phyloP scores from a whole-genome alignment of 2,888 invertebrate species.

The Sussaba pulchella region DNA sequence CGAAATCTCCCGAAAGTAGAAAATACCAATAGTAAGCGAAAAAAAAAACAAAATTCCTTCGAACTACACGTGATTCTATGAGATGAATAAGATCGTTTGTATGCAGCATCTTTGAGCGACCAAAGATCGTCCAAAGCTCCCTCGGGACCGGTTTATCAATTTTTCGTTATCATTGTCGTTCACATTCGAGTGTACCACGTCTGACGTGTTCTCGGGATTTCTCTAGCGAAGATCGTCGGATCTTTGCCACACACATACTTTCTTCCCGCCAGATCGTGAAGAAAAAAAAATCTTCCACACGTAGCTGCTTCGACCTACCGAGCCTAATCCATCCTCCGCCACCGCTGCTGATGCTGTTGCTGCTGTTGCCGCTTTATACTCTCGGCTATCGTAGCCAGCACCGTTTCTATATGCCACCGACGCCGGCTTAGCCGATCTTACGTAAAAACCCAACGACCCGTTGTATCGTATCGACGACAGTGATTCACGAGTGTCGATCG shows the following conservation, averaged over 20 bases:
- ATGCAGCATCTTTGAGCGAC: too few relatives aligned
- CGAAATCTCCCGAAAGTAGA: too few relatives aligned
- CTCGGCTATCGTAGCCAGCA: neutral
- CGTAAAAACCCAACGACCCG: conserved; percentile 61
- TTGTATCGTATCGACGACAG: conserved; percentile 64
- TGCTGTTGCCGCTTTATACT: neutral
- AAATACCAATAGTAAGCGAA: too few relatives aligned
- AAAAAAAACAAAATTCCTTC: too few relatives aligned
- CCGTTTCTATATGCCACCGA: conserved; percentile 19
- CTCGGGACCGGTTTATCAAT: conserved; percentile 34
- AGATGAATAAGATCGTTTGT: too few relatives aligned
- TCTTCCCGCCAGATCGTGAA: conserved; percentile 22
- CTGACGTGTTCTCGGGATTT: neutral
- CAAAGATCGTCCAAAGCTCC: too few relatives aligned
- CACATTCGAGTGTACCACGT: neutral
- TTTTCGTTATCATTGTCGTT: conserved; percentile 29
- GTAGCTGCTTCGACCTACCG: conserved; percentile 19
- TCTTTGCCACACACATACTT: too few relatives aligned
- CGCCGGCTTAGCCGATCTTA: conserved; percentile 55
- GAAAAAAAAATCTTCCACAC: conserved; percentile 20
- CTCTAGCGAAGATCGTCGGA: conserved; percentile 13
- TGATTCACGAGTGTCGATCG: conserved; percentile 66
- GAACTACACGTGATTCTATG: too few relatives aligned
- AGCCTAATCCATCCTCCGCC: neutral
- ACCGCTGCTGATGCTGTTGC: neutral